Conservation (phyloP, 1,140 invertebrate genomes). For the Phenacoccus solenopsis region DNA sequence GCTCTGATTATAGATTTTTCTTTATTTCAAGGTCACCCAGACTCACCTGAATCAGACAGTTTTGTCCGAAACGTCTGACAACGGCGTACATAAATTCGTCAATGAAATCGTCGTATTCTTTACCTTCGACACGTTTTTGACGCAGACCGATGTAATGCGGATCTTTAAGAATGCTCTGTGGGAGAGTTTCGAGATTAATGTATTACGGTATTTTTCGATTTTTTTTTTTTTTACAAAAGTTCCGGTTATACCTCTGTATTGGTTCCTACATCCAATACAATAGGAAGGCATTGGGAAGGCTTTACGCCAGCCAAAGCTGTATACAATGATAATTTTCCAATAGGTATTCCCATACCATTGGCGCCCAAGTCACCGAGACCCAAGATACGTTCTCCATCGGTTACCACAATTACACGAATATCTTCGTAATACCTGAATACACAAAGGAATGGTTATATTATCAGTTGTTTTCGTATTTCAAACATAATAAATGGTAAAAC, state of each 20-base stretch:
- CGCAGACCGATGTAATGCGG: slow-evolving; percentile 82
- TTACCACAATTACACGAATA: slow-evolving; percentile 82
- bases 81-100: slow-evolving; percentile 95
- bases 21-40: neutral
- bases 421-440: slow-evolving; percentile 81
- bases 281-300: slow-evolving; percentile 74
- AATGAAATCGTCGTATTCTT: slow-evolving; percentile 80
- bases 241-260: slow-evolving; percentile 56
- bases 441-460: no score
- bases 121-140: slow-evolving; percentile 65
- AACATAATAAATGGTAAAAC: no score
- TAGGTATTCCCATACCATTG: slow-evolving; percentile 87
- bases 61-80: slow-evolving; percentile 68
- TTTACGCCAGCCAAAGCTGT: slow-evolving; percentile 85
- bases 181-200: neutral
- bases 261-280: slow-evolving; percentile 85
- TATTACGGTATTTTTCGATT: neutral
- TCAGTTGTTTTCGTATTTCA: no score
- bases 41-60: slow-evolving; percentile 50
- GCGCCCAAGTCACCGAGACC: slow-evolving; percentile 88
- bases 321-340: slow-evolving; percentile 82
- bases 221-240: neutral
- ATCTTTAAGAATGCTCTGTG: slow-evolving; percentile 63
- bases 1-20: neutral
- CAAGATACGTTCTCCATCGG: slow-evolving; percentile 85